Base-by-base conservation (phyloP, 2,888 invertebrate genomes). In the Mellilla xanthometata region DNA sequence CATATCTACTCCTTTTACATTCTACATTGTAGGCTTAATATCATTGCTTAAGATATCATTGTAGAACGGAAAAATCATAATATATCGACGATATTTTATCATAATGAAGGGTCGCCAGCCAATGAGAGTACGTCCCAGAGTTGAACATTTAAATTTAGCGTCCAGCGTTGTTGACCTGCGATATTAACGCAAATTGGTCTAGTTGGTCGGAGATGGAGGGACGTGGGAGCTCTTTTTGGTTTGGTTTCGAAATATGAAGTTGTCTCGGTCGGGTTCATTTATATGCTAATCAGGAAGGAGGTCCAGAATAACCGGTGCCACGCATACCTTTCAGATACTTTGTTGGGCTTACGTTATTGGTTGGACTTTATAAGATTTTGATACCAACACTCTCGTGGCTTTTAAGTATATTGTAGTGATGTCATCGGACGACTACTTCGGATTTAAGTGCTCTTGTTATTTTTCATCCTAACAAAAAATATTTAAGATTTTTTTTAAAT, bases 231-330 rank as follows among this genome's bases (percentile, higher is more conserved):
- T 73, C 76, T 43, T 15, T 27, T 51, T 66, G 65, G 12, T 52
- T 15, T 78, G 76, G 84, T 64, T 58, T 27, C 6, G 52, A 73
- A 65, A 65, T 84, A 89, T 86, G 76, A 82, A 87, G 86, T 84
- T 81, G 85, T 87, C 77, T 84, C 68, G 79, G 76, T 73, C 73
- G 56, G 70, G 76, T 81, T 88, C 83, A 86, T 88, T 87, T 87
- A 87, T 86, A 89, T 88, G 86, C 76, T 86, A 88, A 89, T 89
- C 68, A 61, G 68, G 47, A 63, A 75, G 81, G 69, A 81, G 83
- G 84, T 72, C 65, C 59, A 68, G 68, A 72, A 73, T 72, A 81
- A 81, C 78, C 78, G 76, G 83, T 82, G 75, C 54, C 61, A 64
- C 60, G 54, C 64, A 60, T 62, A 60, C 57, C 58, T 54, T 56